phyloP scores from a whole-genome alignment of 2,113 vertebrate species.

The Acanthisitta chloris region DNA sequence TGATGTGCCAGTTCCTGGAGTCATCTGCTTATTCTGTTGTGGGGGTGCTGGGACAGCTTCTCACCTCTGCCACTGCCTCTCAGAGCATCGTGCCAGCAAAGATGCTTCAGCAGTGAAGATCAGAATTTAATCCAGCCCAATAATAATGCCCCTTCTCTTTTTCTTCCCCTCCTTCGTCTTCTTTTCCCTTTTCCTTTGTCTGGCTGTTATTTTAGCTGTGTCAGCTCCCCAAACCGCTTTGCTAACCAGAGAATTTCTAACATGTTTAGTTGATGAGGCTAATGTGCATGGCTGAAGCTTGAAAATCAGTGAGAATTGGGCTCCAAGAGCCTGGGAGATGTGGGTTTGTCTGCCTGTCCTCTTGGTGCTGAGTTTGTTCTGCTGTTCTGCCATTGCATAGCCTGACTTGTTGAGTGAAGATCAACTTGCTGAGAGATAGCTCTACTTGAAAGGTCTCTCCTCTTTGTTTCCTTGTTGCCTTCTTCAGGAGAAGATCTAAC shows the following conservation, averaged over 20 bases:
- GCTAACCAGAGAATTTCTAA: not conserved
- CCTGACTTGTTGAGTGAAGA: fast-evolving
- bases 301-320: not conserved
- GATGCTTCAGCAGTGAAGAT: not conserved
- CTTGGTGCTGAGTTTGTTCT: not conserved
- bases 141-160: not conserved
- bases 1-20: not conserved
- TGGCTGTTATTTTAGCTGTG: not conserved
- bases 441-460: not conserved
- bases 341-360: not conserved
- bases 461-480: not conserved
- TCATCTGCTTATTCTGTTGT: not conserved
- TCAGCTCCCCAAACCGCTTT: not conserved
- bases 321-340: not conserved
- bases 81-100: not conserved
- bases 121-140: not conserved
- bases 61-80: no score
- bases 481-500: not conserved
- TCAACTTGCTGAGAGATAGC: fast-evolving
- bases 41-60: no score
- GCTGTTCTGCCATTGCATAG: not conserved
- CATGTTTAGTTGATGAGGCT: not conserved
- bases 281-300: not conserved
- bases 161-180: not conserved
- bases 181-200: not conserved